Evolutionary conservation across 2,888 invertebrate species (phyloP).

Genomic region (Lithodes maja): DNA sequence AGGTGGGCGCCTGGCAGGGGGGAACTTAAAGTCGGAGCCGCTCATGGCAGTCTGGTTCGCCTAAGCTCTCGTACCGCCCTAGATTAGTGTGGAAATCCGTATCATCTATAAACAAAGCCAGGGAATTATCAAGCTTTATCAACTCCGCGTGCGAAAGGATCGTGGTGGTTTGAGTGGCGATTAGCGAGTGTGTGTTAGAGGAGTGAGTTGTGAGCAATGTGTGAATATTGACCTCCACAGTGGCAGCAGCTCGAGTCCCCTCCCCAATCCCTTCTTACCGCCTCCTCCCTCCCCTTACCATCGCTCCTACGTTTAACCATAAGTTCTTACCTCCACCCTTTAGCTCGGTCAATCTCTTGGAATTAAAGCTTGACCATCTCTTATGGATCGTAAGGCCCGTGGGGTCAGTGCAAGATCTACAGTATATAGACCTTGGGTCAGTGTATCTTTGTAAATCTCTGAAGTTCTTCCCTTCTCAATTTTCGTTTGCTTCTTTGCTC

Average conservation of each 20-base stretch:
- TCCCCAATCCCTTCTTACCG: background rate
- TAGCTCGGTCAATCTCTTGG: background rate
- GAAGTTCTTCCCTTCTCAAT: background rate
- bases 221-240: conserved; percentile 26
- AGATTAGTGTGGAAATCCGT: conserved; percentile 9
- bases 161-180: background rate
- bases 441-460: too few relatives aligned
- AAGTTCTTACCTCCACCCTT: background rate
- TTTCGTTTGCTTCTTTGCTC: background rate
- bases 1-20: conserved; percentile 54
- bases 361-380: too few relatives aligned
- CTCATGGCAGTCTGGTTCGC: conserved; percentile 22
- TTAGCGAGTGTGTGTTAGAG: background rate
- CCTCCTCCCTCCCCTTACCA: background rate
- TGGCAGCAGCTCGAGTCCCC: background rate
- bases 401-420: too few relatives aligned
- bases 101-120: background rate
- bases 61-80: background rate
- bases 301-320: background rate
- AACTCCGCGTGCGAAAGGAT: background rate
- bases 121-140: background rate
- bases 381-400: too few relatives aligned
- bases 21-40: background rate
- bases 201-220: conserved; percentile 12
- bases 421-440: too few relatives aligned